Conservation (phyloP, 2,113 vertebrate genomes). For the Poecilia latipinna region DNA sequence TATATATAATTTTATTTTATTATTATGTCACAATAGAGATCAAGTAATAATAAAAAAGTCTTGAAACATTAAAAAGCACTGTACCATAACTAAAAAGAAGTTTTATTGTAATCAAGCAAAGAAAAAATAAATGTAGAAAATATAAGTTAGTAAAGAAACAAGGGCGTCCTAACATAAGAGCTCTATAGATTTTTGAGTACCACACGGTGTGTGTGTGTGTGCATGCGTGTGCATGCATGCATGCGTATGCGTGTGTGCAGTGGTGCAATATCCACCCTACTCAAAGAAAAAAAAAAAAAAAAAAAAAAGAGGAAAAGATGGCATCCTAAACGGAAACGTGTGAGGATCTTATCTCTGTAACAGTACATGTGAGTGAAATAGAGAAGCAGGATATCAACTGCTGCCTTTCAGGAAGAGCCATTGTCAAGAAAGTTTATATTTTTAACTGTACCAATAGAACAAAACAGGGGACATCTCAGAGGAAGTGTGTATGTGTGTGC, state of each 20-base stretch:
- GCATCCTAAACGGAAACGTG: slow-evolving; percentile 44
- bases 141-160: background rate
- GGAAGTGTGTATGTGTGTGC: slow-evolving; percentile 35
- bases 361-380: slow-evolving; percentile 37
- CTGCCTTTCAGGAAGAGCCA: slow-evolving; percentile 66
- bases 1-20: background rate
- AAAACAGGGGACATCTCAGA: slow-evolving; percentile 65
- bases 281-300: slow-evolving; percentile 43
- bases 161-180: background rate
- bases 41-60: too few relatives aligned
- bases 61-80: background rate
- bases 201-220: slow-evolving; percentile 22
- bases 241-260: slow-evolving; percentile 4
- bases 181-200: background rate
- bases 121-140: background rate
- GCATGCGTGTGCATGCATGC: slow-evolving; percentile 9
- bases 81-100: background rate
- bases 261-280: slow-evolving; percentile 43
- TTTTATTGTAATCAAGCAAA: background rate
- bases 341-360: slow-evolving; percentile 17
- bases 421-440: slow-evolving; percentile 64
- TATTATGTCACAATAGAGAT: background rate
- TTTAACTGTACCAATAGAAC: slow-evolving; percentile 52
- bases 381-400: slow-evolving; percentile 63
- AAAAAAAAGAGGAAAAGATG: slow-evolving; percentile 53